Base-by-base conservation (phyloP, 2,797 vertebrate genomes). In the Amniataba percoides region DNA sequence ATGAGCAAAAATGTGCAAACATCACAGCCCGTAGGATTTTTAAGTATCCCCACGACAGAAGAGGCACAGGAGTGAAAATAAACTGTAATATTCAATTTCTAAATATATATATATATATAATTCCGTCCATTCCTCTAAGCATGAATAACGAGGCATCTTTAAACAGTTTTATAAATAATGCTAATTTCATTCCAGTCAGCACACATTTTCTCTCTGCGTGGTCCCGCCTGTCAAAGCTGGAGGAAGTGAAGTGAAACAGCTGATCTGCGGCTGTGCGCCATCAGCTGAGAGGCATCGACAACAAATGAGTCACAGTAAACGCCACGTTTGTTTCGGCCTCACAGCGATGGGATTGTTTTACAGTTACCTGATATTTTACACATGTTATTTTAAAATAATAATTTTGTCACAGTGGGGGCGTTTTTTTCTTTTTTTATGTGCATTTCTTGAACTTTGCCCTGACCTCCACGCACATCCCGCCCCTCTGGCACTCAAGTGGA, bases 371-470 rank as follows among this genome's bases (percentile, higher is more conserved):
- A 45, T 42, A 2, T 39, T 56, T 4, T 25, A 49, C 55, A 9
- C 7, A 16, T 14, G 2, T 4, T 36, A 15, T 62, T 8, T 46
- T 12, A 13, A 60, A 55, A 59, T 10, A 36, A 39, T 25, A 25
- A 23, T 40, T 19, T 7, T 55, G 12, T 56, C n/a, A 8, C 36
- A 5, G 18, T 31, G 12, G 0, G 14, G 15, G n/a, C 55, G 12
- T 59, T 48, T 62, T n/a, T n/a, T n/a, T n/a, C n/a, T n/a, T n/a
- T n/a, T n/a, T n/a, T 36, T 48, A 16, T 10, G 19, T 52, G 31
- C 1, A 39, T 77, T 59, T 75, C 5, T 42, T 80, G 59, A 76
- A 82, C 75, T 78, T 82, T 82, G 71, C 71, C 64, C 76, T 81
- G 69, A 59, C 76, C 64, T 62, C 11, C 52, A 48, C 59, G 18